A percentile compares a stretch with the other conserved stretches of the same genome.
These are phyloP conservation scores for Mylabris sibirica DNA, from an alignment of 2,888 invertebrate species.

Conservation along the genomic window DNA sequence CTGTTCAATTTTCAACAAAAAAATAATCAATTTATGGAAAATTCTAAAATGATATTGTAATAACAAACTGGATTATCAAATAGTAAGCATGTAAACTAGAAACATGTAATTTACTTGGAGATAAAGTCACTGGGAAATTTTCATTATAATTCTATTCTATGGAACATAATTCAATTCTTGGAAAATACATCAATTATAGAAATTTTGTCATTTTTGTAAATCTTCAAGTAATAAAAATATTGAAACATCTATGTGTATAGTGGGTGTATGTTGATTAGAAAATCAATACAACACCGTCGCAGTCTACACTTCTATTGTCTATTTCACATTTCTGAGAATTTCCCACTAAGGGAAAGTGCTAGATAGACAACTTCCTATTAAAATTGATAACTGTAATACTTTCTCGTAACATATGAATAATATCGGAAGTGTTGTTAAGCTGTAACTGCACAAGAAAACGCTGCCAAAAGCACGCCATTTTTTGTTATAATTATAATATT, in stretches of 20 bases:
- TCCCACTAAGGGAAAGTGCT: neutral
- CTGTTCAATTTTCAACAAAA: neutral
- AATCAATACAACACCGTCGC: neutral
- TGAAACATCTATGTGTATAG: neutral
- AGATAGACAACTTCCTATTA: neutral
- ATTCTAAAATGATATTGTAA: constrained; percentile 1
- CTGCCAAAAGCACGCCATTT: no score
- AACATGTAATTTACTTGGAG: constrained; percentile 8
- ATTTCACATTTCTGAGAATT: neutral
- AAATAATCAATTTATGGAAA: neutral
- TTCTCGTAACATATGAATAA: neutral
- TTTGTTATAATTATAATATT: no score
- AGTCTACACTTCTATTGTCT: neutral
- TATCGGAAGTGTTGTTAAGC: neutral
- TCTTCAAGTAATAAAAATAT: neutral
- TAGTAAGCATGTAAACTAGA: constrained; percentile 7
- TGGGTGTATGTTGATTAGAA: neutral
- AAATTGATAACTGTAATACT: neutral
- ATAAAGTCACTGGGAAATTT: neutral
- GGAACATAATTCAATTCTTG: neutral
- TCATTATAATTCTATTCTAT: neutral
- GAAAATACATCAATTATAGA: neutral
- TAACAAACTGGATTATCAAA: neutral
- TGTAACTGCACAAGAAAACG: no score
- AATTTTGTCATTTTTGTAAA: neutral